Conservation (phyloP, 2,888 invertebrate species). For the Eristalis intricaria region DNA sequence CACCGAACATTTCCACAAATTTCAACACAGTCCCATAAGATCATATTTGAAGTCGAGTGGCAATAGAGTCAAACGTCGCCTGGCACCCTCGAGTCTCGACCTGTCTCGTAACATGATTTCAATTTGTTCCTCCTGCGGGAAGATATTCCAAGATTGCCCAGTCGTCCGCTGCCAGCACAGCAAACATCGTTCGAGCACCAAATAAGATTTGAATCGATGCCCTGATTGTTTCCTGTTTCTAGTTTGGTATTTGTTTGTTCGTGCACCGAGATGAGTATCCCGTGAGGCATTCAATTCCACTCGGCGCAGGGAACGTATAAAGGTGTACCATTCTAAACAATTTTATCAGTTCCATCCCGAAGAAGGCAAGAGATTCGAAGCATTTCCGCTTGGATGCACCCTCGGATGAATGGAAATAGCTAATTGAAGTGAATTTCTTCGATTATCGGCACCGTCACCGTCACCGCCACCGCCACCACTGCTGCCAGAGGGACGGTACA, state of each 20-base stretch:
- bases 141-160: constrained; percentile 34
- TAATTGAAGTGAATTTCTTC: constrained; percentile 67
- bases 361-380: constrained; percentile 56
- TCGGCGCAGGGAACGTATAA: constrained; percentile 24
- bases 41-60: constrained; percentile 36
- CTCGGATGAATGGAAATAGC: constrained; percentile 61
- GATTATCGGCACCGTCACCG: constrained; percentile 48
- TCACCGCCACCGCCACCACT: background rate
- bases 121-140: constrained; percentile 58
- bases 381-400: constrained; percentile 68
- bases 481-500: constrained; percentile 19
- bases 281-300: constrained; percentile 39
- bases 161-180: background rate
- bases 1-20: background rate
- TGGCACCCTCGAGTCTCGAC: constrained; percentile 6
- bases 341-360: constrained; percentile 60
- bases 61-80: background rate
- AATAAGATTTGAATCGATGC: constrained; percentile 62
- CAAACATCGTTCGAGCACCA: constrained; percentile 47
- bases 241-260: constrained; percentile 55
- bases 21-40: constrained; percentile 16
- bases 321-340: constrained; percentile 48
- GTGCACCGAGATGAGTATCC: constrained; percentile 62
- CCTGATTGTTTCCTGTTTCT: constrained; percentile 67
- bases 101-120: constrained; percentile 43